These are phyloP conservation scores for Anabas testudineus DNA, from an alignment of 2,797 vertebrate genomes.

Conservation along the genomic window DNA sequence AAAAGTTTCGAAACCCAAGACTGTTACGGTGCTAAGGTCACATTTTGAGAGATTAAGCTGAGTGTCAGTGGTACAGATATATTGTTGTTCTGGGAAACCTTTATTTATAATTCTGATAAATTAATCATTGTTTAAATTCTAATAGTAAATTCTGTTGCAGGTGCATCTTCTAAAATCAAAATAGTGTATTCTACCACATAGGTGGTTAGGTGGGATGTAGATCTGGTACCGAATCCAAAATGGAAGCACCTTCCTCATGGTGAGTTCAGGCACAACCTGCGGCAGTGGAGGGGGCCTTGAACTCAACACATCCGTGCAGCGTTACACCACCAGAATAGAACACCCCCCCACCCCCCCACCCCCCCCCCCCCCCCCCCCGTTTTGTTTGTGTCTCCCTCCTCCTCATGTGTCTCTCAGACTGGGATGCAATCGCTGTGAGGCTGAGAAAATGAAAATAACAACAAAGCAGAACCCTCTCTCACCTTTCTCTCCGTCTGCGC, in stretches of 20 bases:
- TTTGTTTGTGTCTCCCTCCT: constrained; percentile 43
- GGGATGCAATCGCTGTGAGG: constrained; percentile 63
- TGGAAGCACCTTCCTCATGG: constrained; percentile 18
- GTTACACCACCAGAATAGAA: constrained; percentile 29
- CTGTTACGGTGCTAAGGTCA: too few relatives aligned
- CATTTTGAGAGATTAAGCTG: too few relatives aligned
- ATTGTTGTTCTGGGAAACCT: too few relatives aligned
- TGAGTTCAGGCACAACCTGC: constrained; percentile 40
- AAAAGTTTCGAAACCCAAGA: too few relatives aligned
- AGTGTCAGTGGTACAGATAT: too few relatives aligned
- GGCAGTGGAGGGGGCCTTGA: constrained; percentile 49
- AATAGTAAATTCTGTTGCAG: too few relatives aligned
- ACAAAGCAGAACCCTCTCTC: constrained; percentile 58
- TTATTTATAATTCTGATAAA: too few relatives aligned
- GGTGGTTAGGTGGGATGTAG: constrained; percentile 29
- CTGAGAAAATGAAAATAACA: constrained; percentile 69
- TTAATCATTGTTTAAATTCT: too few relatives aligned
- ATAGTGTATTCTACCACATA: neutral
- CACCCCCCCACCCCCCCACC: too few relatives aligned
- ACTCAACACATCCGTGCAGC: constrained; percentile 32
- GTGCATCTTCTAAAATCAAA: neutral
- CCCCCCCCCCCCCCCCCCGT: constrained; percentile 16
- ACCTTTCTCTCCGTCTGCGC: constrained; percentile 35
- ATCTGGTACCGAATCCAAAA: constrained; percentile 14
- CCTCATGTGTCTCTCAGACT: constrained; percentile 37